Conservation (phyloP, 2,113 vertebrate genomes). For the Corythoichthys haematopterus region DNA sequence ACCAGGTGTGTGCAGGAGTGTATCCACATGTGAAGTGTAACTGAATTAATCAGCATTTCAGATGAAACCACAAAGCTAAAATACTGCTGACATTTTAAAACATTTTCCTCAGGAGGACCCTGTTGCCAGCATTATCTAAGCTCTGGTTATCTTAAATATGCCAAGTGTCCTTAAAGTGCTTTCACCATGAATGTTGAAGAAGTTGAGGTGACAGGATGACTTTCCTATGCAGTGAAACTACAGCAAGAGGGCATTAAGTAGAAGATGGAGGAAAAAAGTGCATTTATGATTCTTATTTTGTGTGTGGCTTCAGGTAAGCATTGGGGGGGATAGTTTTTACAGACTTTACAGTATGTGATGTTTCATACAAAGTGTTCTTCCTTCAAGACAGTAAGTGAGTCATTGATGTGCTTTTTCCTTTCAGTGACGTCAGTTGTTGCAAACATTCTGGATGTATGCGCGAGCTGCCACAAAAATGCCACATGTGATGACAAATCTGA, state of each 20-base stretch:
- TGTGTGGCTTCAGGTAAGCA: conserved; percentile 30
- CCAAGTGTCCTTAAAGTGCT: conserved; percentile 14
- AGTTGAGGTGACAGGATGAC: conserved; percentile 23
- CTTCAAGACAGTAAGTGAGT: background rate
- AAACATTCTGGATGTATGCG: conserved; percentile 74
- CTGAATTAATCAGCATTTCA: conserved; percentile 52
- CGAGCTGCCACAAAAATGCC: conserved; percentile 81
- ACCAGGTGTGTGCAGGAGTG: conserved; percentile 41
- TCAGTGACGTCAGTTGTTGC: conserved; percentile 24
- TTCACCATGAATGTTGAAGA: conserved; percentile 24
- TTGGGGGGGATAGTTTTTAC: background rate
- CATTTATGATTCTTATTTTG: conserved; percentile 37
- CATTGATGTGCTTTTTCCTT: background rate
- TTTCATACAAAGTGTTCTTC: background rate
- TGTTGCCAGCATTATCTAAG: conserved; percentile 11
- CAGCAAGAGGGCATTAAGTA: conserved; percentile 3
- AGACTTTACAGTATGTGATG: background rate
- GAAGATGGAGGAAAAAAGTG: conserved; percentile 37
- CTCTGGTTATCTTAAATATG: conserved; percentile 49
- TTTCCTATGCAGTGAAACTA: conserved; percentile 18
- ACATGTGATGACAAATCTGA: conserved; percentile 76
- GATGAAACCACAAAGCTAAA: conserved; percentile 39
- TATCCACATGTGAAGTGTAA: conserved; percentile 34
- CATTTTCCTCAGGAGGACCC: conserved; percentile 26
- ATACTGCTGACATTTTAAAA: conserved; percentile 8